phyloP scores from a whole-genome alignment of 92 coral and sea anemone genomes.

The Zoanthus gigantus region DNA sequence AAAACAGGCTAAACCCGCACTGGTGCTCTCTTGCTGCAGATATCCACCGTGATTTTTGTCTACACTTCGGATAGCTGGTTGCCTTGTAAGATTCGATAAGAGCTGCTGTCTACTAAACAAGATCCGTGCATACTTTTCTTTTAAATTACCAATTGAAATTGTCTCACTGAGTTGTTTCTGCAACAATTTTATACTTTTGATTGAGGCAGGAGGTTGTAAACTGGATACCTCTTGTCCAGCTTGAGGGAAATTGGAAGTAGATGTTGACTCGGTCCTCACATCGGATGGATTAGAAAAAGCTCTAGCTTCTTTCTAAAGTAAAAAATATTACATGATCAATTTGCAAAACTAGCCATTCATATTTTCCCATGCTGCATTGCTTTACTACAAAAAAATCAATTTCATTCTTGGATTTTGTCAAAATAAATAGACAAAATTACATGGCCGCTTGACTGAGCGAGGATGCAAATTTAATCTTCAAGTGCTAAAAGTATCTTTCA shows the following conservation, averaged over 20 bases:
- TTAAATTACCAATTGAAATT: conserved; percentile 18
- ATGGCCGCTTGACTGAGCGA: no score
- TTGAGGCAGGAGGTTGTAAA: background rate
- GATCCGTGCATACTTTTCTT: conserved; percentile 19
- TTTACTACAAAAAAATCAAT: no score
- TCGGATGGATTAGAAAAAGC: background rate
- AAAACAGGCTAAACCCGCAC: background rate
- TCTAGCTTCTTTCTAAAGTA: background rate
- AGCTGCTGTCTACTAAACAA: conserved; percentile 11
- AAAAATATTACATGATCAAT: background rate
- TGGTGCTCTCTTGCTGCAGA: background rate
- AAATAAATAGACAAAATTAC: no score
- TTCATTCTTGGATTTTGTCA: no score
- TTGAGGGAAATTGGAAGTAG: background rate
- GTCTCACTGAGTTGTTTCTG: conserved; percentile 39
- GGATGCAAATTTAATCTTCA: no score
- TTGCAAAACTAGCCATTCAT: no score
- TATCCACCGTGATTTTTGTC: background rate
- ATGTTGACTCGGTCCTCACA: background rate
- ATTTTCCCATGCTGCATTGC: no score
- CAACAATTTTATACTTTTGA: conserved; percentile 10
- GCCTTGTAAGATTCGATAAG: background rate
- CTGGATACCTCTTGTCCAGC: background rate
- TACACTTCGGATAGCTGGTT: background rate
- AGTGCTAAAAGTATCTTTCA: no score